These are phyloP conservation scores for Drosophila nigricruria DNA, from an alignment of 2,888 invertebrate species.

Conservation along the genomic window DNA sequence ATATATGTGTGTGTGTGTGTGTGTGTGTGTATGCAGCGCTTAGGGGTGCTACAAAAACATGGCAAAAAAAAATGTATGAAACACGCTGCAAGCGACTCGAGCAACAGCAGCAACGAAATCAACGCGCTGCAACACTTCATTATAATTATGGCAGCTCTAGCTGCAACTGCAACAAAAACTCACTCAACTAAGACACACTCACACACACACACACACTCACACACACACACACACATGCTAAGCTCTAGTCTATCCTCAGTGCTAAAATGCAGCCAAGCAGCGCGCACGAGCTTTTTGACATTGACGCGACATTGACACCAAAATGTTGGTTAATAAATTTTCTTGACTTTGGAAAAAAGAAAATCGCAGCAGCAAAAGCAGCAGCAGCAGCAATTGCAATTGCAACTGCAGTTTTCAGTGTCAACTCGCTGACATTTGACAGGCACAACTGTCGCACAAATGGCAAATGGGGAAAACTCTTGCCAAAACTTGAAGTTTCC, in stretches of 20 bases:
- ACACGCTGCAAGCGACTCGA: constrained; percentile 49
- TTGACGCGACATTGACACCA: constrained; percentile 77
- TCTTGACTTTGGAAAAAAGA: constrained; percentile 27
- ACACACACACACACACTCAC: neutral
- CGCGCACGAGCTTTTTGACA: constrained; percentile 61
- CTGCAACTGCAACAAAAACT: constrained; percentile 46
- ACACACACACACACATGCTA: neutral
- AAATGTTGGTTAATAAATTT: constrained; percentile 75
- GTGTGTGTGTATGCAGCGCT: constrained; percentile 40
- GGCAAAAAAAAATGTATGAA: constrained; percentile 27
- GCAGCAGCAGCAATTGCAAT: constrained; percentile 4
- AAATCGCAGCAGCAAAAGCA: constrained; percentile 27
- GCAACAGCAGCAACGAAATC: constrained; percentile 45
- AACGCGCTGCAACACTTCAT: constrained; percentile 73
- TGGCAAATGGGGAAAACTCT: constrained; percentile 17
- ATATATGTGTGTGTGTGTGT: constrained; percentile 21
- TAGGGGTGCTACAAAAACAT: constrained; percentile 62
- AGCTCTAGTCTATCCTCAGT: constrained; percentile 15
- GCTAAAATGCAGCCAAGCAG: constrained; percentile 22
- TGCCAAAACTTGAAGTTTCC: constrained; percentile 1
- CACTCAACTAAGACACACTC: constrained; percentile 26
- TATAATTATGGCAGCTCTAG: constrained; percentile 74
- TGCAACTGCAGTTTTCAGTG: constrained; percentile 46
- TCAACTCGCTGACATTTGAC: constrained; percentile 55
- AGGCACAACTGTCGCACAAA: constrained; percentile 15